Conservation (phyloP, 2,888 invertebrate species). For the Eubasilissa splendida region DNA sequence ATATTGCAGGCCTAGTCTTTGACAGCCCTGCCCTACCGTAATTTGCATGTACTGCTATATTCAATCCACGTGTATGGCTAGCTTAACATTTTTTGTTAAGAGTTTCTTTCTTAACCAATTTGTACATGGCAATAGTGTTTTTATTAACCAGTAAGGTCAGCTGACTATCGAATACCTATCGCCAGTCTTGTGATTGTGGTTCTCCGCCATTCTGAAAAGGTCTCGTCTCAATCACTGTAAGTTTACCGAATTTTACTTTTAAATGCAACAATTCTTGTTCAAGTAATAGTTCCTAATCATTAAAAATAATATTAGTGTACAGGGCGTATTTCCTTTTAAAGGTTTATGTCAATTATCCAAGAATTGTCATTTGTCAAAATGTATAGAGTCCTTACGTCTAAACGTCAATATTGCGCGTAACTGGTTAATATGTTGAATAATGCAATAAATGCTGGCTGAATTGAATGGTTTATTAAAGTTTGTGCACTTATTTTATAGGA, state of each 20-base stretch:
- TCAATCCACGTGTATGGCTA: not conserved
- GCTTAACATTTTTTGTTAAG: conserved; percentile 36
- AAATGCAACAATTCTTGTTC: not conserved
- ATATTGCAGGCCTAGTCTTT: too few species aligned
- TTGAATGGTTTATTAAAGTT: conserved; percentile 1
- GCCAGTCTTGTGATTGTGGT: conserved; percentile 73
- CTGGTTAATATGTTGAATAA: not conserved
- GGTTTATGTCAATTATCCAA: conserved; percentile 24
- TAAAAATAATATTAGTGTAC: not conserved
- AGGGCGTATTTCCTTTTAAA: not conserved
- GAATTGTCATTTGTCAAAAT: conserved; percentile 45
- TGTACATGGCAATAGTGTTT: conserved; percentile 41
- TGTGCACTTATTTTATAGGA: not conserved
- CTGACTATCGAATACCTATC: conserved; percentile 69
- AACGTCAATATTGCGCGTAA: not conserved
- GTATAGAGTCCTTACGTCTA: conserved; percentile 25
- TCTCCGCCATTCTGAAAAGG: conserved; percentile 67
- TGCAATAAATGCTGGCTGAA: not conserved
- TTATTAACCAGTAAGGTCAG: conserved; percentile 64
- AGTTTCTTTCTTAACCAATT: conserved; percentile 43
- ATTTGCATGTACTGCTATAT: too few species aligned
- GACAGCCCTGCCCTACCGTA: too few species aligned
- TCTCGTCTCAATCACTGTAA: conserved; percentile 30
- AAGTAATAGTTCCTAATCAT: not conserved
- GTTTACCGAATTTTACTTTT: conserved; percentile 14